Evolutionary conservation across 1,140 invertebrate species (phyloP), one percentile per base, ranked within the genome.

Genomic region (Harlomillsia oculata): DNA sequence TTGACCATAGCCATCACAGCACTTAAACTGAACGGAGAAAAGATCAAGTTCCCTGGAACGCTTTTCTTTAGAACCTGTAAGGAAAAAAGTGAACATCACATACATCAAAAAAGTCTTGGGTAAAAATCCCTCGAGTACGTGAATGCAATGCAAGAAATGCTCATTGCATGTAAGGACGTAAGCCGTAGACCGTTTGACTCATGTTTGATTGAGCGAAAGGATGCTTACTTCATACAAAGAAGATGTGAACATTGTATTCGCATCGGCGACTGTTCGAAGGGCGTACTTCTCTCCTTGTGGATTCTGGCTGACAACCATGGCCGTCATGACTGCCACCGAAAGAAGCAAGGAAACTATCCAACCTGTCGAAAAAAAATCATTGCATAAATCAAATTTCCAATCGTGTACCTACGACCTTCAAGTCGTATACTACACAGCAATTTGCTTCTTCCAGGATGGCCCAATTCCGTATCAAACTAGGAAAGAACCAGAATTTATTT

Each of bases 11-110:
- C 58, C 44, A 60, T 44, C 11, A 43, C 51, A 9, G 43, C 16
- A 21, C 45, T 49, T 28, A 60, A 43, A 37, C 58, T 60, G 45
- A 49, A 60, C 2, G 58, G 58, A 14, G 40, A 55, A 37, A 60
- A 60, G 9, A 60, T 52, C 6, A 60, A 44, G 18, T 60, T 53
- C 0, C 48, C 56, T 5, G 48, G 36, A 16, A 39, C 30, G 8
- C 18, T 21, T 23, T 48, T 11, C 14, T 41, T 46, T 36, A 56
- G 9, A n/a, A 29, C 37, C 53, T 56, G 25, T 20, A n/a, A 25
- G 16, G 14, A 45, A 20, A 8, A 8, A 41, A 41, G 6, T 9
- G 5, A 14, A 41, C 43, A 45, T 45, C 9, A 9, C 43, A 45
- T 21, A 6, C 43, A 45, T 23, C 9, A 5, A 45, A 6, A 13